Evolutionary conservation across 2,797 vertebrate genomes (phyloP).

Genomic region (Phataginus tricuspis): DNA sequence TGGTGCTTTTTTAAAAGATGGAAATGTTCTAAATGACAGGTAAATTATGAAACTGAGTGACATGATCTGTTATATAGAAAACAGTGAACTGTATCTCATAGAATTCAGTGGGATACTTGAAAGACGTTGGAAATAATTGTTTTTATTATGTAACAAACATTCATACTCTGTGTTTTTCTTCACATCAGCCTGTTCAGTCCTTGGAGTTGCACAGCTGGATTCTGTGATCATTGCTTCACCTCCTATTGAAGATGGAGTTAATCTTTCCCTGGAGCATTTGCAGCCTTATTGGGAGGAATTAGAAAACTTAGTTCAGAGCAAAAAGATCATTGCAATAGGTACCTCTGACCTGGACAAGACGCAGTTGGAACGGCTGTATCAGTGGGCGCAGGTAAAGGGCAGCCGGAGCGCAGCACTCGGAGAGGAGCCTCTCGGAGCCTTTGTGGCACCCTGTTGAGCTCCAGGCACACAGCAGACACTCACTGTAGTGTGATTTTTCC

Average conservation of each 20-base stretch:
- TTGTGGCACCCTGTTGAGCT: not conserved
- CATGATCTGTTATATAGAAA: not conserved
- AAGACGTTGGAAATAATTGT: not conserved
- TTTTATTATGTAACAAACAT: not conserved
- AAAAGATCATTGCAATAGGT: slow-evolving; percentile 94
- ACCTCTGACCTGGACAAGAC: slow-evolving; percentile 98
- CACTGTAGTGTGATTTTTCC: not conserved
- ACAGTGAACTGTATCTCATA: not conserved
- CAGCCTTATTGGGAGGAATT: slow-evolving; percentile 96
- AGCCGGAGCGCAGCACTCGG: accelerated
- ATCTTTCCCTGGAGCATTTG: slow-evolving; percentile 91
- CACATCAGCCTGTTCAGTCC: slow-evolving; percentile 90
- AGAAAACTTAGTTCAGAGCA: slow-evolving; percentile 92
- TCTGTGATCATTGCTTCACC: slow-evolving; percentile 96
- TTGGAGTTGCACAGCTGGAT: slow-evolving; percentile 95
- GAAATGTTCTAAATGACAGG: not conserved
- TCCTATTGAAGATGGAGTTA: slow-evolving; percentile 89
- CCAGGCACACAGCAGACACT: not conserved
- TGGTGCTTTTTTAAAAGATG: not conserved
- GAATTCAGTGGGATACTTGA: not conserved
- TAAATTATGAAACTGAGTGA: not conserved
- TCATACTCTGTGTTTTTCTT: slow-evolving; percentile 39
- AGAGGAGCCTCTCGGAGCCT: not conserved
- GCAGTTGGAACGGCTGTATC: slow-evolving; percentile 95
- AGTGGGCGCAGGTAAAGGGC: slow-evolving; percentile 95